A percentile compares a stretch with the other conserved stretches of the same genome.
Evolutionary conservation across 37 sponge, comb jelly and placozoan species (phyloP).

Genomic region (Corticium candelabrum): DNA sequence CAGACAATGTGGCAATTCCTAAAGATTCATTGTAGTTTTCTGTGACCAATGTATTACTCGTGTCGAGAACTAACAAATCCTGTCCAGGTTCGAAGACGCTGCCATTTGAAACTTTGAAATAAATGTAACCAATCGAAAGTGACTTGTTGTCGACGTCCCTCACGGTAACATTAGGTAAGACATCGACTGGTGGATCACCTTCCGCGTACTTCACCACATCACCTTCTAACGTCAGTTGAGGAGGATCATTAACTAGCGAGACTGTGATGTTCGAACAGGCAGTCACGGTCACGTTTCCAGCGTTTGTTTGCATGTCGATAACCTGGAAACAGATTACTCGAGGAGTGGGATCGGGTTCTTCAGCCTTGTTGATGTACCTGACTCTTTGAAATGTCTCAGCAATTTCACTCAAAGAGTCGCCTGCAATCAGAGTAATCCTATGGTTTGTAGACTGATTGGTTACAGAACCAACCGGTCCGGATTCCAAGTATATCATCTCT

Average conservation of each 20-base stretch:
- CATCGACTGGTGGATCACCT: background rate
- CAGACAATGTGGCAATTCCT: background rate
- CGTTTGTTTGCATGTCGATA: background rate
- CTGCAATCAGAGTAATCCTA: background rate
- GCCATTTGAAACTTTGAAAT: background rate
- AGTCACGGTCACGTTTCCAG: background rate
- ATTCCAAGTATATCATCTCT: background rate
- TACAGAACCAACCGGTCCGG: background rate
- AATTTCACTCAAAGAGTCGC: background rate
- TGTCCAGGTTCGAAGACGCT: background rate
- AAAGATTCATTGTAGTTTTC: background rate
- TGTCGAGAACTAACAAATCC: background rate
- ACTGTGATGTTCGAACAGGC: background rate
- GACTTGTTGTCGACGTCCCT: background rate
- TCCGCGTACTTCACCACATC: background rate
- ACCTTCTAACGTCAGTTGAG: background rate
- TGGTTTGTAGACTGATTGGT: background rate
- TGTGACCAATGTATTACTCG: background rate
- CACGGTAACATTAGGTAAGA: background rate
- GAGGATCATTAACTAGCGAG: background rate
- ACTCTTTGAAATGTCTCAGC: background rate
- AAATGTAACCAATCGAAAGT: background rate
- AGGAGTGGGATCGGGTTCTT: background rate
- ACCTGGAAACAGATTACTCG: background rate
- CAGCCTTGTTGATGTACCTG: background rate